Conservation (phyloP, 2,888 invertebrate species). For the Pollenia angustigena region DNA sequence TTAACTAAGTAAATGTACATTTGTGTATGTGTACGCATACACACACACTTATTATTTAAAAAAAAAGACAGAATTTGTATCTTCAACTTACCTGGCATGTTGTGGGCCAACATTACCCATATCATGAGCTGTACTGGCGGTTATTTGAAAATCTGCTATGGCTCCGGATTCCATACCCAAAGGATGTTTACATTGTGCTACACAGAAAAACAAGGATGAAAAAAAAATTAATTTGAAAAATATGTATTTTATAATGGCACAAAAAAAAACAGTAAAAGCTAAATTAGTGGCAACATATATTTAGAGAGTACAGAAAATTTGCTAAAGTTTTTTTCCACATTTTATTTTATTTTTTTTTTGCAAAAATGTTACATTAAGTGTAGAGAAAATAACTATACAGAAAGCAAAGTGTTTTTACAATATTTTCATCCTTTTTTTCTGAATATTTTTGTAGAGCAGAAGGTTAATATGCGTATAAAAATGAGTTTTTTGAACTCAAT, state of each 20-base stretch:
- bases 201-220: conserved; percentile 24
- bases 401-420: conserved; percentile 7
- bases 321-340: conserved; percentile 2
- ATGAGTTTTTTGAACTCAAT: conserved; percentile 60
- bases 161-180: conserved; percentile 93
- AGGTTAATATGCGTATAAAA: conserved; percentile 50
- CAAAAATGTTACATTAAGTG: conserved; percentile 61
- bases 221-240: conserved; percentile 46
- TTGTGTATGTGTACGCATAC: neutral
- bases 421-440: neutral
- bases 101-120: conserved; percentile 92
- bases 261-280: conserved; percentile 43
- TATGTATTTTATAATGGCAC: conserved; percentile 43
- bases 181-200: conserved; percentile 86
- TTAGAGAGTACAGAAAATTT: neutral
- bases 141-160: conserved; percentile 91
- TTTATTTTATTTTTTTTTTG: neutral
- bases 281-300: conserved; percentile 56
- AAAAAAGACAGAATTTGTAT: conserved; percentile 3
- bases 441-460: neutral
- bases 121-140: conserved; percentile 92
- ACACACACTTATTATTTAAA: conserved; percentile 31
- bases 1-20: conserved; percentile 38
- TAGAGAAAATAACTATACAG: conserved; percentile 22
- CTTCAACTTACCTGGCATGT: conserved; percentile 89